These are phyloP conservation scores for Tachystola acroxantha DNA, from an alignment of 2,888 invertebrate genomes.

Conservation along the genomic window DNA sequence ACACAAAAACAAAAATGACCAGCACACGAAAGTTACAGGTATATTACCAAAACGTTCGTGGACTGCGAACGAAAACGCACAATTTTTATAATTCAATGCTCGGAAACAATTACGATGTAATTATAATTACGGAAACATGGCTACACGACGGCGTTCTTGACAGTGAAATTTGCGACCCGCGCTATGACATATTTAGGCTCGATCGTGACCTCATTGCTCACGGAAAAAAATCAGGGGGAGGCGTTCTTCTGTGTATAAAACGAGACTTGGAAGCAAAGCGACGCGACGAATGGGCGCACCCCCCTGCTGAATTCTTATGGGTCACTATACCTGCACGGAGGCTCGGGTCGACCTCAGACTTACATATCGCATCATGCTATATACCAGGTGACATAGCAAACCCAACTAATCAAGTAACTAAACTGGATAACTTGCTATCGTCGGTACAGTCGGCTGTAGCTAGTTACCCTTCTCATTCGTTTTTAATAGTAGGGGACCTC, in stretches of 20 bases:
- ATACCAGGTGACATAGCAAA: neutral
- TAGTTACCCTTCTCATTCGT: neutral
- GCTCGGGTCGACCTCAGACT: neutral
- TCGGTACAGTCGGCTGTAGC: neutral
- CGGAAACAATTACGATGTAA: slow-evolving; percentile 1
- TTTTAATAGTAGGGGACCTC: neutral
- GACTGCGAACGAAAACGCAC: slow-evolving; percentile 3
- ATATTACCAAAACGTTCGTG: slow-evolving; percentile 3
- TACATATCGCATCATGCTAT: neutral
- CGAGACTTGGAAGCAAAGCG: neutral
- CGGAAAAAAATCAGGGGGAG: neutral
- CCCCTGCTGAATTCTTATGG: neutral
- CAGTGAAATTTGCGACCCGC: neutral
- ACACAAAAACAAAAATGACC: no score
- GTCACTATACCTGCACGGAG: neutral
- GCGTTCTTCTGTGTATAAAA: neutral
- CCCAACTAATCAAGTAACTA: neutral
- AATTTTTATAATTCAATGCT: neutral
- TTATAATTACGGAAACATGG: slow-evolving; percentile 6
- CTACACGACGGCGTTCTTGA: neutral
- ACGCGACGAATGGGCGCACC: neutral
- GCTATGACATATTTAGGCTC: slow-evolving; percentile 2
- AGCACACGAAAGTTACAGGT: no score
- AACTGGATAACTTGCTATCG: neutral
- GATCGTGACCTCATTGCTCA: neutral